Conservation (phyloP, 2,113 vertebrate genomes). For the Oncorhynchus gorbuscha region DNA sequence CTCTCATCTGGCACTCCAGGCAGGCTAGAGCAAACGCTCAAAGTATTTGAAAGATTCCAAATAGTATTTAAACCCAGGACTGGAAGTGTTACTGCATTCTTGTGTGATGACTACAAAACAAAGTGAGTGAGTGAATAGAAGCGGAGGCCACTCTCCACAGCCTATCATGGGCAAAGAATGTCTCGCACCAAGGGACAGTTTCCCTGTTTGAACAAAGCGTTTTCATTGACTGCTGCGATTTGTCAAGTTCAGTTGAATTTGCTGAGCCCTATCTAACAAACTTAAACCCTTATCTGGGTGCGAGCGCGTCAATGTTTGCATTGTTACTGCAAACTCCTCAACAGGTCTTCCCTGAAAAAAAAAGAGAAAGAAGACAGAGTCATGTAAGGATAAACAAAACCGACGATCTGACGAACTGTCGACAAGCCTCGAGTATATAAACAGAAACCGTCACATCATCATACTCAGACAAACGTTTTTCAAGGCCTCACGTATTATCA, state of each 20-base stretch:
- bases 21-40: too few species aligned
- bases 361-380: neutral
- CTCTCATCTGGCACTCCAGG: too few species aligned
- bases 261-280: neutral
- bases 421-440: neutral
- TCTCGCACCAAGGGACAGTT: neutral
- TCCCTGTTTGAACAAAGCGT: neutral
- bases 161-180: neutral
- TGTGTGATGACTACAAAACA: neutral
- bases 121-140: neutral
- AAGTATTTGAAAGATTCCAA: too few species aligned
- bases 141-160: neutral
- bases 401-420: neutral
- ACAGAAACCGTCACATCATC: too few species aligned
- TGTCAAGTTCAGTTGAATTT: neutral
- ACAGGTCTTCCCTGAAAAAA: neutral
- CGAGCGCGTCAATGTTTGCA: neutral
- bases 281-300: neutral
- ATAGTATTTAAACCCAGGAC: too few species aligned
- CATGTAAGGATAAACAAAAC: neutral
- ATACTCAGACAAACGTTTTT: neutral
- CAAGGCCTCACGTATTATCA: neutral
- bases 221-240: neutral
- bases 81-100: neutral
- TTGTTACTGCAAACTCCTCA: neutral